Percentiles rank a stretch among this genome's conserved stretches.
phyloP scores from a whole-genome alignment of 92 coral and sea anemone species.

The Palythoa grandis region DNA sequence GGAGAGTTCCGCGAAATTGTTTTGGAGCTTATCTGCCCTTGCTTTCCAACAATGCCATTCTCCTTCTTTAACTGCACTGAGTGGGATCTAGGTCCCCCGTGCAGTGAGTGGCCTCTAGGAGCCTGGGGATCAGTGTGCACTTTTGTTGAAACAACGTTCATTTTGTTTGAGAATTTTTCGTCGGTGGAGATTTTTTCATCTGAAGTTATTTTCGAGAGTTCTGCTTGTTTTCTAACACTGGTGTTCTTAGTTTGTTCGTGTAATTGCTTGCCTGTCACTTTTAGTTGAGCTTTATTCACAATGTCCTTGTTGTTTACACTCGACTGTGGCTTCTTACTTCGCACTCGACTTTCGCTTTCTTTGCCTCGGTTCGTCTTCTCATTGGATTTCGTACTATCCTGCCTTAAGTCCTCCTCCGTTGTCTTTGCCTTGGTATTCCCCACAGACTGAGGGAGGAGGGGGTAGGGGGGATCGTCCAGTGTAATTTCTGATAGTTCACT shows the following conservation, averaged over 20 bases:
- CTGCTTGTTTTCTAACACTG: conserved; percentile 19
- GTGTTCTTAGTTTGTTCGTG: conserved; percentile 22
- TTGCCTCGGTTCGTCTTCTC: conserved; percentile 7
- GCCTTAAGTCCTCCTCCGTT: not conserved
- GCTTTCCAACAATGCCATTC: conserved; percentile 8
- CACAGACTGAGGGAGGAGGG: conserved; percentile 8
- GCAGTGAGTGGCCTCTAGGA: conserved; percentile 4
- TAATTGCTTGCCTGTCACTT: conserved; percentile 10
- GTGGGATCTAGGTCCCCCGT: conserved; percentile 23
- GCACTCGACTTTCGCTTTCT: conserved; percentile 1
- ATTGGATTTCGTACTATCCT: conserved; percentile 18
- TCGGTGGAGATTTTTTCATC: not conserved
- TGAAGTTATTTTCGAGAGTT: conserved; percentile 4
- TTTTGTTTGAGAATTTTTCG: conserved; percentile 6
- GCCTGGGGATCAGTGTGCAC: conserved; percentile 26
- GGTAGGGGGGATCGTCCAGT: conserved; percentile 62
- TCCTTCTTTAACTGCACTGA: conserved; percentile 24
- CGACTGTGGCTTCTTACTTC: conserved; percentile 30
- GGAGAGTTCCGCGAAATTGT: conserved; percentile 1
- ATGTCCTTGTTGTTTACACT: not conserved
- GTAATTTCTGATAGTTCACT: conserved; percentile 63
- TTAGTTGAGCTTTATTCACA: not conserved
- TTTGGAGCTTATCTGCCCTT: conserved; percentile 2
- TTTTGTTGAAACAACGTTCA: conserved; percentile 5
- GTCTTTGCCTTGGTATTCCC: not conserved